Evolutionary conservation across 2,113 vertebrate genomes (phyloP), one percentile per base, ranked within the genome.

Genomic region (Pampusana beccarii): DNA sequence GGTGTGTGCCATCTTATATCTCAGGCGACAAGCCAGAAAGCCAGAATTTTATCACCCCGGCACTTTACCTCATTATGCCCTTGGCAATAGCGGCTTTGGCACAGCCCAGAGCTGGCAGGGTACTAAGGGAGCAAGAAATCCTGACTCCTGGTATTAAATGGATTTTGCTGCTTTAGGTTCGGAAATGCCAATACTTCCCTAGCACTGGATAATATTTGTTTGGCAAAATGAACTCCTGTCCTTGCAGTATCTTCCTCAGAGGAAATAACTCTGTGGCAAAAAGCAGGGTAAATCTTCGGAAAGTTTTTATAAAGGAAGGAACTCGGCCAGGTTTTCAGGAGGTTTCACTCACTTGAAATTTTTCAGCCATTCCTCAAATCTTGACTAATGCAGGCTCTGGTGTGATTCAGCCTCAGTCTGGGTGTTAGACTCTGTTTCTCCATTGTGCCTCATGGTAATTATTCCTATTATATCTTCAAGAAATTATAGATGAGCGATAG

Each of bases 381-480:
- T 80, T 70, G 77, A 90, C 89, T 88, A 89, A 90, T 80, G 38
- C 56, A 72, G 84, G 62, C 65, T 94, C 77, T 88, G 73, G 74
- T 83, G 92, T 84, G 74, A 92, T 95, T 96, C 86, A 81, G 86
- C 86, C 86, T 89, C 93, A 61, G 69, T 60, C 92, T 82, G 95
- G 90, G 80, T 64, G 58, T 90, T 78, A 92, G 82, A 75, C 62
- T 70, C 81, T 1, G 0, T 81, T 92, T 96, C 93, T 88, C 87
- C 88, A 93, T 97, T 97, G 96, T 97, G 88, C 81, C 69, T 94
- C n/a, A 92, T 61, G 58, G 54, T 93, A 97, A 97, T 95, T 96
- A 96, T 94, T 95, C 91, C 93, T 94, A 93, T 96, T 94, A 92
- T 83, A 93, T 75, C 93, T 95, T 92, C 74, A 80, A 74, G 80